Evolutionary conservation across 2,113 vertebrate genomes (phyloP), one percentile per base, ranked within the genome.

Genomic region (Nymphicus hollandicus): DNA sequence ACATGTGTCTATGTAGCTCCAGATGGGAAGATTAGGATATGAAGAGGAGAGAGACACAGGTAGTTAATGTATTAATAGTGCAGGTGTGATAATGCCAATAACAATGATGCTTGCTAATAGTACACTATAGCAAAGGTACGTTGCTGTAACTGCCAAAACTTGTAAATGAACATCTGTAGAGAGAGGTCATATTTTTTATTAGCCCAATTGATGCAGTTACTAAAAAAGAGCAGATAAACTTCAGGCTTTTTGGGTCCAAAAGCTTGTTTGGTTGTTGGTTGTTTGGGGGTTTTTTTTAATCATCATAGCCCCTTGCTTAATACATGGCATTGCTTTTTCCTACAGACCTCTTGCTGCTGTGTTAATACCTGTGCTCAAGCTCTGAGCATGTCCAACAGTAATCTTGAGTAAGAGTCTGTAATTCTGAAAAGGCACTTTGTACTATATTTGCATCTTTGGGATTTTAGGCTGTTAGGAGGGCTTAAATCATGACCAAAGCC

Each of bases 301-400:
- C 64, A 7, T 84, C 68, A 64, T 35, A 91, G 47, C 3, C 39
- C 37, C 29, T 71, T 1, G 5, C 89, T 69, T 96, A 93, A 86
- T 74, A 95, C 84, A 91, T 17, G 50, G 13, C 39, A 89, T 39
- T 85, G 52, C 69, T 91, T 84, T 83, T 92, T 41, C 73, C 77
- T 68, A 10, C 56, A 81, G 73, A 74, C 65, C 69, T 58, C 91
- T 88, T 94, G 95, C 83, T 96, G 93, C 46, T 92, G 19, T 79
- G 73, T 71, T 95, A 97, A 92, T 84, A 64, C 44, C 52, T 85
- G 52, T 50, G 24, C 46, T 89, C 63, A 69, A 70, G 77, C 69
- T 88, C 49, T 80, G 80, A 92, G 69, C 64, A 81, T 79, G 88
- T 81, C 86, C 56, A 81, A 4, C 17, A 93, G 83, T 64, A 88